Conservation (phyloP, 2,113 vertebrate species). For the Grantiella picta region DNA sequence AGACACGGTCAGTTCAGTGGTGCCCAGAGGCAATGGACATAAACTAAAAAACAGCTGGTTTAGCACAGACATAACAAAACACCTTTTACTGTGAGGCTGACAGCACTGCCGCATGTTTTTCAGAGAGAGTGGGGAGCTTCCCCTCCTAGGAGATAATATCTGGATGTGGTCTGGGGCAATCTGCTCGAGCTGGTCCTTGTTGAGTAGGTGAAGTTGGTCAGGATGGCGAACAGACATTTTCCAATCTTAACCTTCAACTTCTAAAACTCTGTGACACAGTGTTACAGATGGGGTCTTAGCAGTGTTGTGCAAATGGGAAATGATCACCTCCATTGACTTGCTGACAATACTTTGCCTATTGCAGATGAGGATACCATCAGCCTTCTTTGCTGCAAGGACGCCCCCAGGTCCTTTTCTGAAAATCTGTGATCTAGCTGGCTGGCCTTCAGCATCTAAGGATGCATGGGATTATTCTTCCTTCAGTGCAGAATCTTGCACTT, state of each 20-base stretch:
- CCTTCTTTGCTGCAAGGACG: not conserved
- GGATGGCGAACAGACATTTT: not conserved
- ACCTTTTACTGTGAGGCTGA: not conserved
- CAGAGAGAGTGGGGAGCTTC: not conserved
- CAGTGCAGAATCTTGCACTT: not conserved
- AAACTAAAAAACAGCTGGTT: not conserved
- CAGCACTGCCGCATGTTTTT: not conserved
- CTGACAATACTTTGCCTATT: not conserved
- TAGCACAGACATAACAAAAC: not conserved
- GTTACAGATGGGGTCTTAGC: not conserved
- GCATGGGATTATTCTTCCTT: not conserved
- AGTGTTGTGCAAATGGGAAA: not conserved
- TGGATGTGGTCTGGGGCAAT: not conserved
- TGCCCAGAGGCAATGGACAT: not conserved
- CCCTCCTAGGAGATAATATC: not conserved
- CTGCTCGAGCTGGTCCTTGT: not conserved
- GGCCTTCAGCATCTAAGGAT: accelerated
- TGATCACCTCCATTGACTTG: not conserved
- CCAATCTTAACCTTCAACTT: not conserved
- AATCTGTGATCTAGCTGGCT: not conserved
- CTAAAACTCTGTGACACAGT: not conserved
- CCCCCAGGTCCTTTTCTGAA: not conserved
- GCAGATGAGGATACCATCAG: not conserved
- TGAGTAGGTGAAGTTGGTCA: not conserved
- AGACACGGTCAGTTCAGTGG: not conserved